These are phyloP conservation scores for Trididemnum clinides DNA, from an alignment of 23 tunicate species.

Conservation along the genomic window DNA sequence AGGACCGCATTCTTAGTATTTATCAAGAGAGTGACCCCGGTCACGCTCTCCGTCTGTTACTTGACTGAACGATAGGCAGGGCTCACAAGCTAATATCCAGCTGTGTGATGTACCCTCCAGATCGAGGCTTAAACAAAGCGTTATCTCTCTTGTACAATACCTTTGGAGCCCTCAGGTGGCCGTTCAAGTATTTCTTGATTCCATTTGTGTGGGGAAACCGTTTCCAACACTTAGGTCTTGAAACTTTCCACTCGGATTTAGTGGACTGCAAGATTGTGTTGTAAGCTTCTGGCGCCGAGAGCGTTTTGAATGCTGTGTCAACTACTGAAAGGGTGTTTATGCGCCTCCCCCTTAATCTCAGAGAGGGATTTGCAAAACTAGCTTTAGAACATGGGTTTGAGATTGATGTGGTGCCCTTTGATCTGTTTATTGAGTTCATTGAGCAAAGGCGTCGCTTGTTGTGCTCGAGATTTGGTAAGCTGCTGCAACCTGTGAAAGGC, in stretches of 20 bases:
- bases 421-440: slow-evolving; percentile 11
- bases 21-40: background rate
- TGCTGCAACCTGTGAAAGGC: too few relatives aligned
- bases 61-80: slow-evolving; percentile 2
- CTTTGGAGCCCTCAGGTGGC: background rate
- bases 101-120: background rate
- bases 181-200: background rate
- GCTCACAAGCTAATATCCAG: background rate
- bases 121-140: background rate
- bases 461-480: slow-evolving; percentile 2
- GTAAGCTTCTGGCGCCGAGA: background rate
- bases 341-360: background rate
- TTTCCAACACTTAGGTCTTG: background rate
- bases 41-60: slow-evolving; percentile 3
- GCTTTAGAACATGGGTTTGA: background rate
- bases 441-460: background rate
- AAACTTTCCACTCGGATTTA: slow-evolving; percentile 1
- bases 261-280: slow-evolving; percentile 8
- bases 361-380: background rate
- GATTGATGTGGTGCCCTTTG: slow-evolving; percentile 10
- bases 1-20: slow-evolving; percentile 7
- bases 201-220: background rate
- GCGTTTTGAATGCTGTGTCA: background rate
- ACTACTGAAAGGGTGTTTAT: slow-evolving; percentile 5
- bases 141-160: background rate